Conservation (phyloP, 2,797 vertebrate genomes). For the Myotis findleyi region DNA sequence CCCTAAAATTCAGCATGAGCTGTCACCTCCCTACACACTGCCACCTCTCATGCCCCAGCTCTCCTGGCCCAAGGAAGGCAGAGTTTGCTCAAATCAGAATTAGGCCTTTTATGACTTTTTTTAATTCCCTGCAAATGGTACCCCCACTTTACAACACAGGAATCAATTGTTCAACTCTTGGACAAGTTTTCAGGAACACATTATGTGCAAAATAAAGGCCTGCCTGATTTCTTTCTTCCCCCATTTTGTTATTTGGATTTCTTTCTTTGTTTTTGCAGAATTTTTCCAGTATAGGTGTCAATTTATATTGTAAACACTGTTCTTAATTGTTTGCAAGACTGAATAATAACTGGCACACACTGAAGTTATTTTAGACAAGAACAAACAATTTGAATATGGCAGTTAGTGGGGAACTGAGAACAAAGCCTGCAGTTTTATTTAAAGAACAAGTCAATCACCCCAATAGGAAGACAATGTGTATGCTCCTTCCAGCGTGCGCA, state of each 20-base stretch:
- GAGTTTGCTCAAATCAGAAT: neutral
- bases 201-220: slow-evolving; percentile 67
- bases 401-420: slow-evolving; percentile 69
- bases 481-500: slow-evolving; percentile 45
- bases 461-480: slow-evolving; percentile 68
- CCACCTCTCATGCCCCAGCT: neutral
- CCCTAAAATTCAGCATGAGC: neutral
- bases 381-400: slow-evolving; percentile 76
- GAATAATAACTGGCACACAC: slow-evolving; percentile 60
- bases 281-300: slow-evolving; percentile 76
- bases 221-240: slow-evolving; percentile 28
- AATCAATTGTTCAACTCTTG: slow-evolving; percentile 36
- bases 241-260: slow-evolving; percentile 74
- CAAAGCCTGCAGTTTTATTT: slow-evolving; percentile 77
- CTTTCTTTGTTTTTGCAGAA: slow-evolving; percentile 76
- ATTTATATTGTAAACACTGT: slow-evolving; percentile 77
- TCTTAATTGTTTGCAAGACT: slow-evolving; percentile 78
- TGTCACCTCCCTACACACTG: neutral
- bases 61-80: neutral
- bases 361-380: slow-evolving; percentile 68
- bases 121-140: slow-evolving; percentile 17
- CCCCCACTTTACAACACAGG: neutral
- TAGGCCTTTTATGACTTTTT: slow-evolving; percentile 1
- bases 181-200: slow-evolving; percentile 69
- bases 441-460: slow-evolving; percentile 79